Evolutionary conservation across 2,888 invertebrate species (phyloP).

Genomic region (Drosophila affinis): DNA sequence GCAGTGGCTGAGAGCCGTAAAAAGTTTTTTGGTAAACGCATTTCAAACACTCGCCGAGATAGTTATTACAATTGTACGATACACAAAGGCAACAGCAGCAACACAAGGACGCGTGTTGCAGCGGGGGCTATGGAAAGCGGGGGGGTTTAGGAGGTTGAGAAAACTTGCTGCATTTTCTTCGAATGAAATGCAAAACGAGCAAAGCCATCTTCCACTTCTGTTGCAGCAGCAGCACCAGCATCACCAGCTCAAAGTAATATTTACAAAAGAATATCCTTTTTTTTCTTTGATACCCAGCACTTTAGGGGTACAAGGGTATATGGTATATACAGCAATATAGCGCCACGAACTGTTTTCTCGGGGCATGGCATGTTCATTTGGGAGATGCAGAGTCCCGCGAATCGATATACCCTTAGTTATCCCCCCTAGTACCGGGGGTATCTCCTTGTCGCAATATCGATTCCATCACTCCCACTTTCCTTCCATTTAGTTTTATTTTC

Average conservation of each 20-base stretch:
- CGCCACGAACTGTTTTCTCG: neutral
- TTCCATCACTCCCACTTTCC: neutral
- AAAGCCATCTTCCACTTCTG: conserved; percentile 30
- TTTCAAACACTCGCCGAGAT: conserved; percentile 79
- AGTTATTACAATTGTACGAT: conserved; percentile 71
- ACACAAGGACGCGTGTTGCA: conserved; percentile 33
- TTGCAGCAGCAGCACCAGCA: conserved; percentile 9
- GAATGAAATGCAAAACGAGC: conserved; percentile 74
- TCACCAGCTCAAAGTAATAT: conserved; percentile 48
- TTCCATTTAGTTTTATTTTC: conserved; percentile 5
- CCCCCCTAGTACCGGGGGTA: neutral
- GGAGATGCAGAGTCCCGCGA: too few species aligned
- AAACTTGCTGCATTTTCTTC: conserved; percentile 64
- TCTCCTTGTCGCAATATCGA: neutral
- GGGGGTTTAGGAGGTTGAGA: conserved; percentile 1
- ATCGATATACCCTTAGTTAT: too few species aligned
- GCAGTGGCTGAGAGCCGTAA: conserved; percentile 63
- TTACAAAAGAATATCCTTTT: conserved; percentile 63
- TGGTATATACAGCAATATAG: too few species aligned
- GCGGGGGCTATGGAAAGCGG: conserved; percentile 2
- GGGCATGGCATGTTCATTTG: neutral
- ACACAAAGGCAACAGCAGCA: conserved; percentile 57
- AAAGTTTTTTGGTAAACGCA: conserved; percentile 74
- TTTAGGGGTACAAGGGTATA: neutral
- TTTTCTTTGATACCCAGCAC: conserved; percentile 6